A percentile compares a stretch with the other conserved stretches of the same genome.
Conservation (phyloP, 2,797 vertebrate genomes). For the Gymnopithys bicolor region DNA sequence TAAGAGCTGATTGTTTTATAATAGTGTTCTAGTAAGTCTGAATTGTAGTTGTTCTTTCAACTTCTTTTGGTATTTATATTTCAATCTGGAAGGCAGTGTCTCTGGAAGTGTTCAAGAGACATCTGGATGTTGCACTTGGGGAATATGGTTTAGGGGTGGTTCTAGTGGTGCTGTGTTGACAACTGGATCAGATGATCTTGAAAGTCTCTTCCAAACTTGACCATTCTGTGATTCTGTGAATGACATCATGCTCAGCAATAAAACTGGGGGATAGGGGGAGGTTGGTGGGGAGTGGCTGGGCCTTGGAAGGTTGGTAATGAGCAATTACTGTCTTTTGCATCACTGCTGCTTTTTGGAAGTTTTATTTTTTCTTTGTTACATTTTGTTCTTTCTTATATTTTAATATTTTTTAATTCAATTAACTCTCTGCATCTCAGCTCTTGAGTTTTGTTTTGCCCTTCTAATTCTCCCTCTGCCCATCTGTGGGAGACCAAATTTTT, state of each 20-base stretch:
- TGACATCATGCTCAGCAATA: neutral
- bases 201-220: neutral
- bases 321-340: neutral
- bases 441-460: neutral
- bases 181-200: neutral
- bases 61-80: neutral
- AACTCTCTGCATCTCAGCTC: neutral
- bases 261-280: accelerated
- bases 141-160: neutral
- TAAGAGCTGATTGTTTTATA: neutral
- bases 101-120: neutral
- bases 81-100: neutral
- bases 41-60: neutral
- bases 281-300: neutral
- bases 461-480: neutral
- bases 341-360: neutral
- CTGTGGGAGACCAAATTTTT: neutral
- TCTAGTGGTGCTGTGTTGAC: neutral
- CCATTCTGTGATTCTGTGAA: neutral
- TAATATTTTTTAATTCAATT: neutral
- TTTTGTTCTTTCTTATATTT: neutral
- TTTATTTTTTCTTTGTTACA: neutral
- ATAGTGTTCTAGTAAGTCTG: neutral
- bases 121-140: neutral
- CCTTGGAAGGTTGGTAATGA: neutral